These are phyloP conservation scores for Acrocyrtus sp. DNA, from an alignment of 2,888 invertebrate species.

Conservation along the genomic window DNA sequence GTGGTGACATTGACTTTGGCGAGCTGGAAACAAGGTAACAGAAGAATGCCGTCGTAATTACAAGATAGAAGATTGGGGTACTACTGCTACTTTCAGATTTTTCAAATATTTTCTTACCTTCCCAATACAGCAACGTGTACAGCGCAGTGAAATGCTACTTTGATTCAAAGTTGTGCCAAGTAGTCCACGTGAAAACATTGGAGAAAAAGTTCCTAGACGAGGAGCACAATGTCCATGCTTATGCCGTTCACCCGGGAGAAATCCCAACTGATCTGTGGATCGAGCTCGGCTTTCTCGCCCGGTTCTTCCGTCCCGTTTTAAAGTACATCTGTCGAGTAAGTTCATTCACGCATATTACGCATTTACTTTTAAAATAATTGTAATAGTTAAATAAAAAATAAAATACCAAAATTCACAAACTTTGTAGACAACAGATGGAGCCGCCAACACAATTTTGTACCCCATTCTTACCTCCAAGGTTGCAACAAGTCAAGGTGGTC, in stretches of 20 bases:
- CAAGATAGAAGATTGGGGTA: too few species aligned
- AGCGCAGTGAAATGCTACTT: slow-evolving; percentile 72
- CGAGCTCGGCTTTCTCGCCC: slow-evolving; percentile 11
- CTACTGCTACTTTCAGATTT: too few species aligned
- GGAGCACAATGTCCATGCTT: slow-evolving; percentile 73
- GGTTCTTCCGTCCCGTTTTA: slow-evolving; percentile 3
- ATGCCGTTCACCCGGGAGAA: slow-evolving; percentile 87
- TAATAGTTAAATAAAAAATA: too few species aligned
- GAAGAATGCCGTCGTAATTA: not conserved
- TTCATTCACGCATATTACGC: slow-evolving; percentile 75
- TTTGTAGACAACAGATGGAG: slow-evolving; percentile 77
- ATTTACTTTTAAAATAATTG: too few species aligned
- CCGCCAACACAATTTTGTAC: slow-evolving; percentile 80
- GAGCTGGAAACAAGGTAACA: slow-evolving; percentile 72
- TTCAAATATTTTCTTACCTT: too few species aligned
- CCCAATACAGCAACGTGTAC: slow-evolving; percentile 33
- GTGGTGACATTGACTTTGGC: slow-evolving; percentile 79
- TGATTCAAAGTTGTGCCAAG: slow-evolving; percentile 88
- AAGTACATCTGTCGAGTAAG: slow-evolving; percentile 22
- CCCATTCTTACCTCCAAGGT: slow-evolving; percentile 78
- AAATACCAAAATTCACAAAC: not conserved
- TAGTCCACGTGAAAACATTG: slow-evolving; percentile 73
- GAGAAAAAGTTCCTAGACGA: slow-evolving; percentile 71
- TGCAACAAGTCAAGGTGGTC: slow-evolving; percentile 77
- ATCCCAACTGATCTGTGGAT: slow-evolving; percentile 83